Evolutionary conservation across 1,140 invertebrate species (phyloP).

Genomic region (Papilio polytes): DNA sequence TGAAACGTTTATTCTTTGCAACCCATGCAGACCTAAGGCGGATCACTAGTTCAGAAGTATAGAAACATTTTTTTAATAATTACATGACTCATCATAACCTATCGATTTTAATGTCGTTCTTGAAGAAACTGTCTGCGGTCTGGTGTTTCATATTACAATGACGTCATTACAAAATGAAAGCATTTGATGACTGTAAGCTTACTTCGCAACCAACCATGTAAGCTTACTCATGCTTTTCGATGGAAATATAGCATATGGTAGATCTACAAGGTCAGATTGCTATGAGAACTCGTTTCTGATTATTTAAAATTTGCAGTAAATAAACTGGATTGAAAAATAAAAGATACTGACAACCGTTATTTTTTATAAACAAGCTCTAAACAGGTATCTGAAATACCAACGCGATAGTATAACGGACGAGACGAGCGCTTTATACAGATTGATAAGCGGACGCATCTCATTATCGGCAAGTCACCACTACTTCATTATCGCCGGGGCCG

Average conservation of each 20-base stretch:
- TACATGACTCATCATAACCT: neutral
- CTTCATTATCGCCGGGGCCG: conserved; percentile 61
- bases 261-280: neutral
- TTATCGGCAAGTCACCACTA: conserved; percentile 65
- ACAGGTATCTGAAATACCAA: conserved; percentile 33
- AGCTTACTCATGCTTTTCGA: neutral
- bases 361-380: conserved; percentile 21
- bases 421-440: conserved; percentile 33
- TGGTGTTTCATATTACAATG: neutral
- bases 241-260: neutral
- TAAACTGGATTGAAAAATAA: neutral
- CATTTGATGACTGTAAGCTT: neutral
- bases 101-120: neutral
- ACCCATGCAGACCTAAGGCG: too few relatives aligned
- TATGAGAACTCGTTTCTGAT: neutral
- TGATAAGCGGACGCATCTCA: conserved; percentile 46
- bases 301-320: conserved; percentile 22
- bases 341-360: conserved; percentile 16
- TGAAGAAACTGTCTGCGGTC: neutral
- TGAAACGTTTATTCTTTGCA: too few relatives aligned
- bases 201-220: neutral
- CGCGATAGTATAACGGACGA: conserved; percentile 27
- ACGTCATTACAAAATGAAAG: neutral
- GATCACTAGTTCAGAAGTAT: neutral
- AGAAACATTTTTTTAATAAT: neutral